Percentiles rank a stretch among this genome's conserved stretches.
Conservation (phyloP, 2,888 invertebrate genomes). For the Ectemnius cavifrons region DNA sequence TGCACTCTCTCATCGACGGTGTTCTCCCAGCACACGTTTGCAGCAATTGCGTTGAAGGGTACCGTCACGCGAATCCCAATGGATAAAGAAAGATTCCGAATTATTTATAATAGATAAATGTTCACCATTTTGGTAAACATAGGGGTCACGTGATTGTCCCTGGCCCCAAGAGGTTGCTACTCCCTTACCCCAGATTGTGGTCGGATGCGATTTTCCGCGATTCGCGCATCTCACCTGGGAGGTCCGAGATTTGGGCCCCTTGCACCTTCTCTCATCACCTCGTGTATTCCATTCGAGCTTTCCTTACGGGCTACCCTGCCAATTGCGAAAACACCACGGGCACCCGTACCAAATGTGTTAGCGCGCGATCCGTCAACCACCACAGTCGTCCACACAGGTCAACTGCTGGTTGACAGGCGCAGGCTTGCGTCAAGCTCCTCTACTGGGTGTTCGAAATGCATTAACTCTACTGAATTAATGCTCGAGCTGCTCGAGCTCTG, state of each 20-base stretch:
- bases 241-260: constrained; percentile 61
- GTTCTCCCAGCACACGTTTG: too few relatives aligned
- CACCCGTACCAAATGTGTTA: constrained; percentile 44
- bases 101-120: constrained; percentile 51
- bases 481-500: not conserved
- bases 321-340: constrained; percentile 22
- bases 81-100: constrained; percentile 19
- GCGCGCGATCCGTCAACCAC: constrained; percentile 51
- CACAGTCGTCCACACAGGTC: constrained; percentile 55
- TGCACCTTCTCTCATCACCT: constrained; percentile 60
- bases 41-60: too few relatives aligned
- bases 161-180: constrained; percentile 67
- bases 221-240: constrained; percentile 65
- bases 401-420: constrained; percentile 62
- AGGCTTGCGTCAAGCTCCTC: constrained; percentile 47
- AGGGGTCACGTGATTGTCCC: constrained; percentile 74
- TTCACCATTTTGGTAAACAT: constrained; percentile 78
- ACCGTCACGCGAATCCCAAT: too few relatives aligned
- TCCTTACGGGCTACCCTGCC: constrained; percentile 2
- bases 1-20: not conserved
- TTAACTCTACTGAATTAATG: constrained; percentile 26
- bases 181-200: constrained; percentile 68
- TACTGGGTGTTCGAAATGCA: constrained; percentile 53
- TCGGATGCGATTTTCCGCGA: constrained; percentile 46
- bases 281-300: constrained; percentile 36